These are phyloP conservation scores for Anhinga anhinga DNA, from an alignment of 2,113 vertebrate genomes.

Conservation along the genomic window DNA sequence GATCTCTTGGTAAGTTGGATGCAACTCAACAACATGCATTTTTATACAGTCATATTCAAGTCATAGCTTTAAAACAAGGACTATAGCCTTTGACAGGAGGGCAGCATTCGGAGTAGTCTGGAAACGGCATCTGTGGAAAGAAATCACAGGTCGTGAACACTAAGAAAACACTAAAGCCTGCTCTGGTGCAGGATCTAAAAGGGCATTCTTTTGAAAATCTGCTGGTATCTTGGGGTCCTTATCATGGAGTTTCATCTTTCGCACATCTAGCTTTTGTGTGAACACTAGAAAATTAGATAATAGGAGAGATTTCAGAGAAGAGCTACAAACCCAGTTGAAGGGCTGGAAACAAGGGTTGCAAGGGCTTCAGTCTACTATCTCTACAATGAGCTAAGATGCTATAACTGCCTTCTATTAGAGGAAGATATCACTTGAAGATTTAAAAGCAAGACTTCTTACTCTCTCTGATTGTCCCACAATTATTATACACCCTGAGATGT, in stretches of 20 bases:
- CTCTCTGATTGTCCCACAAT: neutral
- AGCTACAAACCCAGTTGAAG: neutral
- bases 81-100: neutral
- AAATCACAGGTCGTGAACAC: neutral
- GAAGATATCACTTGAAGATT: neutral
- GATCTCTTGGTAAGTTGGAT: neutral
- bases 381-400: neutral
- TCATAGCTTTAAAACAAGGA: neutral
- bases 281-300: neutral
- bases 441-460: neutral
- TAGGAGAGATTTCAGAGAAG: neutral
- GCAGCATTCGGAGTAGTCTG: neutral
- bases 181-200: neutral
- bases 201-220: neutral
- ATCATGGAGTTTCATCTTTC: neutral
- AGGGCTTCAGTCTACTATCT: neutral
- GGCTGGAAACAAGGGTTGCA: neutral
- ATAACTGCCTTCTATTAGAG: neutral
- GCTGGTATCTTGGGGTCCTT: neutral
- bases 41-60: neutral
- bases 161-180: neutral
- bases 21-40: neutral
- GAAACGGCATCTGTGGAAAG: neutral
- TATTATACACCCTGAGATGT: neutral
- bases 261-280: neutral